Conservation (phyloP, 2,888 invertebrate species). For the Theodoxus fluviatilis region DNA sequence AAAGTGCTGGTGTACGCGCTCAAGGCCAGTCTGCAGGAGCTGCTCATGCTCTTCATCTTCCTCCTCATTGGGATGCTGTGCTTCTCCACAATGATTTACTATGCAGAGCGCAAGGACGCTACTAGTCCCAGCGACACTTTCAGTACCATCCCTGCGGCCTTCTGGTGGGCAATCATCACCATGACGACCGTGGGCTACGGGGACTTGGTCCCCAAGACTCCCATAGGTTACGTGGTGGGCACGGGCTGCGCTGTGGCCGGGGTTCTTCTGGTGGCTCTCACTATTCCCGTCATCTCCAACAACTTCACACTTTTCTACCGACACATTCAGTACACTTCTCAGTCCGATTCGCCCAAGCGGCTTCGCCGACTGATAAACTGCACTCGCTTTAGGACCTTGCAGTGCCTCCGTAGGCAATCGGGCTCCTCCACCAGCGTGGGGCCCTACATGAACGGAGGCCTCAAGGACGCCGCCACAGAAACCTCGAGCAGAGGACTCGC, state of each 20-base stretch:
- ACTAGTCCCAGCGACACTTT: slow-evolving; percentile 48
- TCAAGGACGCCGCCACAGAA: slow-evolving; percentile 31
- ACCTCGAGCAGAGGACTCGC: slow-evolving; percentile 23
- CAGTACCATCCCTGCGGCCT: slow-evolving; percentile 63
- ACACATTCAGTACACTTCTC: slow-evolving; percentile 62
- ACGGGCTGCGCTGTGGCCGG: slow-evolving; percentile 60
- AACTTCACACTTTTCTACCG: slow-evolving; percentile 64
- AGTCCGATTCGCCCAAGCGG: no score
- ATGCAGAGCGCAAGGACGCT: slow-evolving; percentile 61
- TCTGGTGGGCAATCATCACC: slow-evolving; percentile 67
- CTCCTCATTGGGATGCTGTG: slow-evolving; percentile 64
- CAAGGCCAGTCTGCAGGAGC: slow-evolving; percentile 65
- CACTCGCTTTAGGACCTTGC: slow-evolving; percentile 32
- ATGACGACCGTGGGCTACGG: slow-evolving; percentile 65
- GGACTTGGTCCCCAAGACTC: slow-evolving; percentile 56
- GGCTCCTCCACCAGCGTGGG: slow-evolving; percentile 40
- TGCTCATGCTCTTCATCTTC: slow-evolving; percentile 63
- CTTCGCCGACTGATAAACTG: slow-evolving; percentile 12
- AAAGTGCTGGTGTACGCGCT: slow-evolving; percentile 67
- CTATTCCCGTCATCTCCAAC: slow-evolving; percentile 64
- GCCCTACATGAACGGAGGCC: slow-evolving; percentile 45
- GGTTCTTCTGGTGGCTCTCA: slow-evolving; percentile 60
- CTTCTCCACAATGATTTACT: slow-evolving; percentile 64
- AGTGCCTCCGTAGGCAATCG: slow-evolving; percentile 38
- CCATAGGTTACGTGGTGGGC: slow-evolving; percentile 60